These are phyloP conservation scores for Cephus runcator DNA, from an alignment of 2,888 invertebrate species.

Conservation along the genomic window DNA sequence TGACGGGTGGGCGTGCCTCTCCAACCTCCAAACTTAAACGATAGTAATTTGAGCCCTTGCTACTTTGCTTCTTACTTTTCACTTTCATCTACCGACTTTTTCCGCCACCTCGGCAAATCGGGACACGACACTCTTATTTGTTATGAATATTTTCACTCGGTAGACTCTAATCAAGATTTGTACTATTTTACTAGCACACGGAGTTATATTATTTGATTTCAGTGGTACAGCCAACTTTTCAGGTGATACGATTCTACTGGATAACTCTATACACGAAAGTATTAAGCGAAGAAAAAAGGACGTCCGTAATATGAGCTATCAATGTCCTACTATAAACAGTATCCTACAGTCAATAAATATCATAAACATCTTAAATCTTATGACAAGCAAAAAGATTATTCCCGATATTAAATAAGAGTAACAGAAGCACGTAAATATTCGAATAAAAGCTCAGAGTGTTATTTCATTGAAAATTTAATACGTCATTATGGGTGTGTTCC, in stretches of 20 bases:
- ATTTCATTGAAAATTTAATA: neutral
- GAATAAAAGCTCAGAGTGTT: no score
- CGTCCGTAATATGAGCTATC: neutral
- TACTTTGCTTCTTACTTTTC: neutral
- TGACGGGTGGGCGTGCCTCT: neutral
- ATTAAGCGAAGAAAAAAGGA: neutral
- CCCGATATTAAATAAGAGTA: neutral
- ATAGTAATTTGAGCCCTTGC: neutral
- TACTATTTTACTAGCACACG: neutral
- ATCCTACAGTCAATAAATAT: neutral
- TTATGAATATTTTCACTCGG: neutral
- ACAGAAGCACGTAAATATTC: neutral
- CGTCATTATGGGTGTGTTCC: neutral
- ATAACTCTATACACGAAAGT: neutral
- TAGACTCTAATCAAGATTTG: neutral
- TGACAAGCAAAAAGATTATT: neutral
- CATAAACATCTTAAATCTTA: neutral
- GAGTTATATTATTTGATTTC: neutral
- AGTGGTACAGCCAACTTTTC: neutral
- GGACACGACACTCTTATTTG: neutral
- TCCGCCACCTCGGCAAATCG: neutral
- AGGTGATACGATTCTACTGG: neutral
- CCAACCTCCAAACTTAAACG: neutral
- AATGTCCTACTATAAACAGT: neutral
- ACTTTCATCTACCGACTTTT: neutral